Evolutionary conservation across 2,888 invertebrate genomes (phyloP).

Genomic region (Cynaeus angustus): DNA sequence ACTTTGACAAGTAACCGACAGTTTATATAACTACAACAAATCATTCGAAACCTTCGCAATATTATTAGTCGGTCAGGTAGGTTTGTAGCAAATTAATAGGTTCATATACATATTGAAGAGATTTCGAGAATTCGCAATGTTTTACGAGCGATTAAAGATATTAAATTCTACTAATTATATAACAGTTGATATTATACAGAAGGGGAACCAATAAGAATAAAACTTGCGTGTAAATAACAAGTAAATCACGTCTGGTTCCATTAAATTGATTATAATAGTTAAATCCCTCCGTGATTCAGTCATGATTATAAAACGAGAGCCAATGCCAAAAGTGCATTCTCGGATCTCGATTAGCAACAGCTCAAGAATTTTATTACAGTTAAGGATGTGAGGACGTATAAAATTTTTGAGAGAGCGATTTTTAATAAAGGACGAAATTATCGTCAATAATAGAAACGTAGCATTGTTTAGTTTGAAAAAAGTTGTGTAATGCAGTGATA

Average conservation of each 20-base stretch:
- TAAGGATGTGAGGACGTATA: not conserved
- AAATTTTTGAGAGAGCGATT: not conserved
- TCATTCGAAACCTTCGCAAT: constrained; percentile 32
- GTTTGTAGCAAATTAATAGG: constrained; percentile 20
- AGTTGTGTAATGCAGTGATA: not conserved
- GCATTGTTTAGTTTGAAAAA: not conserved
- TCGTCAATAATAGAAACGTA: too few relatives aligned
- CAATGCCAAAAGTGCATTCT: constrained; percentile 54
- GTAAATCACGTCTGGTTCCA: constrained; percentile 19
- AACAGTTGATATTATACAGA: too few relatives aligned
- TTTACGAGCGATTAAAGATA: not conserved
- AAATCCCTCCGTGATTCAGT: constrained; percentile 1
- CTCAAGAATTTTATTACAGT: constrained; percentile 51
- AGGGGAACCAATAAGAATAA: constrained; percentile 4
- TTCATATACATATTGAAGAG: constrained; percentile 2
- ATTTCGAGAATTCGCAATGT: not conserved
- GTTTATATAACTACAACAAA: constrained; percentile 24
- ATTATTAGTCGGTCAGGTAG: constrained; percentile 16
- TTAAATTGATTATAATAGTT: constrained; percentile 2
- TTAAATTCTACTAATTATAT: too few relatives aligned
- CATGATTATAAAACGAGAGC: constrained; percentile 7
- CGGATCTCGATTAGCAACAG: constrained; percentile 53
- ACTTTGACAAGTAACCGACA: constrained; percentile 34
- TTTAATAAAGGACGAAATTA: too few relatives aligned
- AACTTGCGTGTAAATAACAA: constrained; percentile 14